Evolutionary conservation across 2,888 invertebrate species (phyloP), one percentile per base, ranked within the genome.

Genomic region (Drosophila paramelanica): DNA sequence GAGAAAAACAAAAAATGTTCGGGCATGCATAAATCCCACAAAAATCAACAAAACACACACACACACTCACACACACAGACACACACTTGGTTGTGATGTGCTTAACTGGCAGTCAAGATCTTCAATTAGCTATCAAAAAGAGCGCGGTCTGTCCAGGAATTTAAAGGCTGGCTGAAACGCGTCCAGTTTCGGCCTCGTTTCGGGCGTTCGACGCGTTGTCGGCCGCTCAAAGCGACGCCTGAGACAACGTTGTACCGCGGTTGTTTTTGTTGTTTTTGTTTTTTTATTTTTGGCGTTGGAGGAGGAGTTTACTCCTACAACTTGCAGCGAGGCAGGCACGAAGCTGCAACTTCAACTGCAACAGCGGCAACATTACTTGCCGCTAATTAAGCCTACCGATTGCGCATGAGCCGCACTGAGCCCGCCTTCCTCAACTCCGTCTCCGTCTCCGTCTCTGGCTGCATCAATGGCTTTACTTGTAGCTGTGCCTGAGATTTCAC

Each of bases 301-400:
- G 43, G 13, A 25, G 38, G 13, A 53, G 38, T 46, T 60, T 58
- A 74, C 81, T 79, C 80, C 81, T 86, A 76, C 73, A 89, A 81
- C 83, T 72, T 69, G 60, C 60, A 45, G 51, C 51, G 42, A 25
- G 51, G 53, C 47, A 25, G 51, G 53, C 74, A 74, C 75, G 75
- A 67, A 66, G 58, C 64, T 50, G 38, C 55, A 45, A 59, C 55
- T 25, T 58, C 46, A 58, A 56, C 73, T 31, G 61, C 55, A 79
- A 76, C 53, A 72, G 64, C 68, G 47, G 65, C 73, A 77, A 77
- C 88, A 89, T 88, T 88, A 89, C 84, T 89, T 80, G 88, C 89
- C 82, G 89, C 90, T 90, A 90, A 90, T 90, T 90, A 90, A 90
- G 90, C 87, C 75, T 81, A 81, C 84, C 82, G 74, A 77, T 71